phyloP scores from a whole-genome alignment of 2,113 vertebrate genomes.

The Otis tarda region DNA sequence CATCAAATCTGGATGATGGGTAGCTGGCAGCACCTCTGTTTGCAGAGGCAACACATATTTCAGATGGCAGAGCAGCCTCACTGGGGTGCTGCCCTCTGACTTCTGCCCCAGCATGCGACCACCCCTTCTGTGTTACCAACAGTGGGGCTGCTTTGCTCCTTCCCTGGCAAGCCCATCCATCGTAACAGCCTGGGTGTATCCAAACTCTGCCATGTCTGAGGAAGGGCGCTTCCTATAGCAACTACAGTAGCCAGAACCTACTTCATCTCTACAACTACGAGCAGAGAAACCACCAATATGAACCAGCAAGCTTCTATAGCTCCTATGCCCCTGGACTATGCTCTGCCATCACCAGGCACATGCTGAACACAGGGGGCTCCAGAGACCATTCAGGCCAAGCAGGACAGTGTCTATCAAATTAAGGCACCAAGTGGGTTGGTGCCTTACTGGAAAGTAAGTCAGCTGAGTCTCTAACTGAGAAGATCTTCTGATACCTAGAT shows the following conservation, averaged over 20 bases:
- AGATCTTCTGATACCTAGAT: not conserved
- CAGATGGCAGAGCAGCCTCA: not conserved
- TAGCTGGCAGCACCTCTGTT: not conserved
- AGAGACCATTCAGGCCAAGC: not conserved
- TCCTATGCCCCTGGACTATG: not conserved
- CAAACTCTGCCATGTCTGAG: not conserved
- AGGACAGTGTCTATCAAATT: not conserved
- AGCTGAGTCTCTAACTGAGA: accelerated
- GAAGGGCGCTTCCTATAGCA: not conserved
- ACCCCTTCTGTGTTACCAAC: not conserved
- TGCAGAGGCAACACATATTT: not conserved
- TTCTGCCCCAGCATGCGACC: not conserved
- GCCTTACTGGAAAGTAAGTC: not conserved
- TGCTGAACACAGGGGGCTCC: not conserved
- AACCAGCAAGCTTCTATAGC: not conserved
- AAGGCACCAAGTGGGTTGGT: not conserved
- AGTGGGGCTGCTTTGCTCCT: not conserved
- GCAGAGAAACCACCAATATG: not conserved
- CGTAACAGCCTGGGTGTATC: not conserved
- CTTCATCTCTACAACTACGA: not conserved
- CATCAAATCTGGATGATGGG: not conserved
- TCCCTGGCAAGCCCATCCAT: not conserved
- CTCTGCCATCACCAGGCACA: not conserved
- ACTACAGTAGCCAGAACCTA: not conserved
- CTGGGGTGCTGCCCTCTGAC: not conserved